Conservation (phyloP, 2,888 invertebrate species). For the Spisula solida region DNA sequence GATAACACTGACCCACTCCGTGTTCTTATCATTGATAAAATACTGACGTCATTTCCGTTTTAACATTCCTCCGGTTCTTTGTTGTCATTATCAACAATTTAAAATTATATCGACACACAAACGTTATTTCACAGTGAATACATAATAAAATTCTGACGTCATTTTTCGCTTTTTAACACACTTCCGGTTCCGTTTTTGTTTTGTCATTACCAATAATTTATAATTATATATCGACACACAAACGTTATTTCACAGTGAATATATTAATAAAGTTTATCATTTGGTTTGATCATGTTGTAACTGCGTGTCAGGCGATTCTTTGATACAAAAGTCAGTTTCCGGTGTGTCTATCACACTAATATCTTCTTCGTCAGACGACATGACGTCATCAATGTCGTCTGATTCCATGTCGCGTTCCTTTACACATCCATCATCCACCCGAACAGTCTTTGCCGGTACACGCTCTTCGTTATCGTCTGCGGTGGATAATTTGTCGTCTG, state of each 20-base stretch:
- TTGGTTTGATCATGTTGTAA: not conserved
- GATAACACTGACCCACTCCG: no score
- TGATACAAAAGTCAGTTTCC: not conserved
- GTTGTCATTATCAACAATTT: not conserved
- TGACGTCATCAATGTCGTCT: not conserved
- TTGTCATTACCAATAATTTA: not conserved
- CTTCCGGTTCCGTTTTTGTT: not conserved
- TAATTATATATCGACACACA: not conserved
- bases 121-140: not conserved
- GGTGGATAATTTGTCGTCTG: constrained; percentile 37
- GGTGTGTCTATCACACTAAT: constrained; percentile 35
- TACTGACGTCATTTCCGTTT: no score
- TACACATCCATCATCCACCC: not conserved
- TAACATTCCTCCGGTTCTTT: not conserved
- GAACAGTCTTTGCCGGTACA: not conserved
- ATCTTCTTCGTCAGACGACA: constrained; percentile 28
- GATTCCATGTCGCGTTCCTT: constrained; percentile 28
- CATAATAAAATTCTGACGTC: not conserved
- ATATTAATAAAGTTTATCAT: not conserved
- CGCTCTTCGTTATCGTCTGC: constrained; percentile 13
- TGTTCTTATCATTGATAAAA: no score
- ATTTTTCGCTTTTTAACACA: not conserved
- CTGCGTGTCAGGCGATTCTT: not conserved
- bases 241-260: not conserved
- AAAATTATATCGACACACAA: not conserved